Conservation (phyloP, 2,113 vertebrate species). For the Cardinalis cardinalis region DNA sequence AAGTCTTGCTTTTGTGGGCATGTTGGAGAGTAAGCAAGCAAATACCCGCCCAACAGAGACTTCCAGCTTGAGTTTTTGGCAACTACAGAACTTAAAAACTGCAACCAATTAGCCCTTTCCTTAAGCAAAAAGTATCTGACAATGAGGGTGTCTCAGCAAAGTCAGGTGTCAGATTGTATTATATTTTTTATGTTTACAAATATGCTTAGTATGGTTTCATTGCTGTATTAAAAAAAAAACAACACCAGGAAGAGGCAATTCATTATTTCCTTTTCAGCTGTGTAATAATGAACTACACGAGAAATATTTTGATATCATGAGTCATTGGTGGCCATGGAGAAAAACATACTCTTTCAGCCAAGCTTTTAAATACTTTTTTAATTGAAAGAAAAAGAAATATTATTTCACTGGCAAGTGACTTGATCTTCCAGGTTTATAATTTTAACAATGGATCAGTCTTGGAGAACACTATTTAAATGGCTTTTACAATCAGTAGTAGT, state of each 20-base stretch:
- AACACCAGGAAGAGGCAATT: neutral
- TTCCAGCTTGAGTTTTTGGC: neutral
- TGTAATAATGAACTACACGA: neutral
- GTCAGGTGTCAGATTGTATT: neutral
- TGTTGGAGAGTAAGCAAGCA: neutral
- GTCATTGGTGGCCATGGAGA: neutral
- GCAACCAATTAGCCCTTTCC: neutral
- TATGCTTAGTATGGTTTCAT: neutral
- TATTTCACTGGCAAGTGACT: neutral
- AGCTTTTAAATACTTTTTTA: neutral
- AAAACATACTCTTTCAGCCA: neutral
- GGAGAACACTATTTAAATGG: neutral
- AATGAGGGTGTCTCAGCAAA: neutral
- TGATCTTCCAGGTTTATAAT: neutral
- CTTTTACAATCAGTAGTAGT: neutral
- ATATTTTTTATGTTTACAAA: neutral
- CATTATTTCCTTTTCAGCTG: slow-evolving; percentile 13
- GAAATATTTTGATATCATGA: neutral
- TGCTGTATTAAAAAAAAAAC: neutral
- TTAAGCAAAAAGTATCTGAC: neutral
- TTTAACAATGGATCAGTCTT: neutral
- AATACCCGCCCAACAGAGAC: neutral
- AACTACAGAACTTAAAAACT: neutral
- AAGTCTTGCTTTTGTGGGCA: neutral
- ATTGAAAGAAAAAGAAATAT: neutral